Evolutionary conservation across 2,888 invertebrate species (phyloP), one percentile per base, ranked within the genome.

Genomic region (Cosmia pyralina): DNA sequence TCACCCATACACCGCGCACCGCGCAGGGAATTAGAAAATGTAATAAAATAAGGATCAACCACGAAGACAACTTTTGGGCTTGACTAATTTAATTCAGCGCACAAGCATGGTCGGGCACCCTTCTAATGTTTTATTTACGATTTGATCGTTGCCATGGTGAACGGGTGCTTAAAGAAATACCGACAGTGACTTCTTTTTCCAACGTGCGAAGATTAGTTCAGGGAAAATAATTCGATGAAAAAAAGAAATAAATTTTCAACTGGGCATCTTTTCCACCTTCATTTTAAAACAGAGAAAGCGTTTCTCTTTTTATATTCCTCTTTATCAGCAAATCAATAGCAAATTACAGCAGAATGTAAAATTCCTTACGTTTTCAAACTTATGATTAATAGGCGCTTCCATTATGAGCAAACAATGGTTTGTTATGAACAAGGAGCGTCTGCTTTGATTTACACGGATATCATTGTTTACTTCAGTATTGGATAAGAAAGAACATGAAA

Each of bases 371-470:
- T 68, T 77, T 69, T 75, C 68, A 64, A 76, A 75, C 65, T 62
- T 44, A 60, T 85, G 83, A 83, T 83, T 81, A 83, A 81, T 85
- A 75, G 77, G 22, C 34, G 11, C 44, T 53, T 53, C 53, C 66
- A 73, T 80, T 84, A 73, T 67, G 53, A 67, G 38, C 1, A 50
- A 59, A 70, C 68, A 73, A 76, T 75, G 77, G 68, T n/a, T 58
- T 55, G 55, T 59, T 69, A 48, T 52, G 62, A 79, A 69, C 46
- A 44, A 53, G 19, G 62, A 44, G 38, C 53, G 17, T 28, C 64
- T 41, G 46, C 34, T 77, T 67, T 72, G 59, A 66, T 80, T 55
- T 52, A 50, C 57, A 59, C 46, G 50, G 48, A 65, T 55, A 70
- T 50, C 44, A 34, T 74, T 79, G 48, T 70, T 65, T 62, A 59